Evolutionary conservation across 2,113 vertebrate genomes (phyloP).

Genomic region (Xiphias gladius): DNA sequence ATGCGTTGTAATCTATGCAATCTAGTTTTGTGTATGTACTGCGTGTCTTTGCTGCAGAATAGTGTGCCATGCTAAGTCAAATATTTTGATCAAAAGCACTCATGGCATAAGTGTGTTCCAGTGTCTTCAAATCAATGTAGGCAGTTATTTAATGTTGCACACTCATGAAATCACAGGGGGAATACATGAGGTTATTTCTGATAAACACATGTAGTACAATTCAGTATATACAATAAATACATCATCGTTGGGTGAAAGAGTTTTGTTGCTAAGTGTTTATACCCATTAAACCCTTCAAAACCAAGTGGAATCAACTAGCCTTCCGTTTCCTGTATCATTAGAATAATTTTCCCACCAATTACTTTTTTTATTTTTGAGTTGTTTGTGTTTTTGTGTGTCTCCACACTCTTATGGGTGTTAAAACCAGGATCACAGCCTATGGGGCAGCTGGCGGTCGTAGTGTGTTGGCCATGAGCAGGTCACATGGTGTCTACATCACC

Average conservation of each 20-base stretch:
- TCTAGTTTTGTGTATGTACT: neutral
- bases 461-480: slow-evolving; percentile 90
- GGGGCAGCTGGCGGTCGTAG: slow-evolving; percentile 96
- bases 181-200: slow-evolving; percentile 1
- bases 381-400: slow-evolving; percentile 19
- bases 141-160: slow-evolving; percentile 17
- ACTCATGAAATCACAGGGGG: slow-evolving; percentile 7
- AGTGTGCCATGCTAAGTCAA: slow-evolving; percentile 20
- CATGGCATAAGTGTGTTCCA: slow-evolving; percentile 15
- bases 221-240: neutral
- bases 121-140: slow-evolving; percentile 39
- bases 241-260: neutral
- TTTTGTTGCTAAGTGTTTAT: neutral
- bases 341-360: slow-evolving; percentile 21
- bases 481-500: slow-evolving; percentile 91
- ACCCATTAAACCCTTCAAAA: neutral
- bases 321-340: slow-evolving; percentile 6
- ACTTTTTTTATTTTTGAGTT: neutral
- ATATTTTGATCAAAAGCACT: slow-evolving; percentile 24
- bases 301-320: neutral
- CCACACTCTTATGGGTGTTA: neutral
- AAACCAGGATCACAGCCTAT: slow-evolving; percentile 91
- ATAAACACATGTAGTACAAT: neutral
- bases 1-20: neutral
- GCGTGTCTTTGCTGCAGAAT: neutral